Base-by-base conservation (phyloP, 2,113 vertebrate species). In the Percopsis transmontana region DNA sequence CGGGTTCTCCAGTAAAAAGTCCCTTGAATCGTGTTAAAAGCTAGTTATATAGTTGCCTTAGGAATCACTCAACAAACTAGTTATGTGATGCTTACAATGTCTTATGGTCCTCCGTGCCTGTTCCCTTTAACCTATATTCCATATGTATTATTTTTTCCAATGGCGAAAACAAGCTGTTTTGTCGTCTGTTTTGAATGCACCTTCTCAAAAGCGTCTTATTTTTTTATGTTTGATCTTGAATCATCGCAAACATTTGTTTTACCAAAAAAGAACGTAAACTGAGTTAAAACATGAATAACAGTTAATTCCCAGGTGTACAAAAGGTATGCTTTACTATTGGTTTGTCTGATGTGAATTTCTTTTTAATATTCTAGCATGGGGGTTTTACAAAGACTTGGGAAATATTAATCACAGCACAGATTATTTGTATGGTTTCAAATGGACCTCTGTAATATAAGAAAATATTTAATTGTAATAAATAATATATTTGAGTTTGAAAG, bases 381-480 rank as follows among this genome's bases (percentile, higher is more conserved):
- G 77, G 52, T 83, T 89, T 89, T 79, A 78, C 84, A 86, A 85
- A 85, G 86, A 89, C 87, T 87, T 90, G 87, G 89, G 88, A 91
- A 86, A 89, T 88, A 84, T 87, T 90, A 91, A 88, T 88, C 86
- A 90, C 86, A 92, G 89, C 90, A 93, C 90, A 92, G 87, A 87
- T 84, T 88, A 88, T 92, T 93, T 93, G 91, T 92, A 93, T 91
- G 87, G 86, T 91, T 92, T 92, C 85, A 90, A 89, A 93, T 90
- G 89, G 87, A 93, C 86, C 85, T 91, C 86, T 93, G 91, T 92
- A 92, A 90, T 90, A 92, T 89, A 90, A 92, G 86, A 88, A 89
- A 89, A 88, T 92, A 92, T 93, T 92, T 92, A 91, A 92, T 91
- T 92, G 91, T 91, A 93, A 93, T 93, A 93, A 93, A 93, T 93